phyloP scores from a whole-genome alignment of 2,888 invertebrate genomes.

The Lacanobia oleracea region DNA sequence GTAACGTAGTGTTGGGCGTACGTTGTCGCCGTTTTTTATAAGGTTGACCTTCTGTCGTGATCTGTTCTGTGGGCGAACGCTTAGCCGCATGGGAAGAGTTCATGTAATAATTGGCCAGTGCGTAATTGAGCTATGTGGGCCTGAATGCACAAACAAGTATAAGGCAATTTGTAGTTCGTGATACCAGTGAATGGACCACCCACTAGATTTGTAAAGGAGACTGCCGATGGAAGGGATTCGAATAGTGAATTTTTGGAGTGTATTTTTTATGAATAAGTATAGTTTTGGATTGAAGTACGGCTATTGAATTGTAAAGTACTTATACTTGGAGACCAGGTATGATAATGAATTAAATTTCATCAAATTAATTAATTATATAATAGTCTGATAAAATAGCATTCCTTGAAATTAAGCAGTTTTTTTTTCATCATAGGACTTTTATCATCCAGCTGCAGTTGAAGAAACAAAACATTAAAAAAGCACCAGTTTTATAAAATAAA shows the following conservation, averaged over 20 bases:
- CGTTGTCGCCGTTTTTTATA: not conserved
- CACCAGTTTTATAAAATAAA: not conserved
- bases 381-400: no score
- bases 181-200: slow-evolving; percentile 78
- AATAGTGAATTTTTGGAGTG: not conserved
- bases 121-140: slow-evolving; percentile 81
- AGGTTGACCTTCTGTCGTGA: not conserved
- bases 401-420: no score
- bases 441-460: not conserved
- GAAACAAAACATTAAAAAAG: no score
- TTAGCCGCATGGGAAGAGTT: slow-evolving; percentile 78
- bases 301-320: slow-evolving; percentile 1
- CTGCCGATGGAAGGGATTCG: slow-evolving; percentile 39
- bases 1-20: not conserved
- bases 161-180: slow-evolving; percentile 79
- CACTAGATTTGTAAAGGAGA: slow-evolving; percentile 68
- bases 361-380: no score
- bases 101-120: slow-evolving; percentile 79
- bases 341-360: no score
- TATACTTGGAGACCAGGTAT: not conserved
- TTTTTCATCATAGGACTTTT: not conserved
- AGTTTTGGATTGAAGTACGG: slow-evolving; percentile 2
- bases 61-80: slow-evolving; percentile 4
- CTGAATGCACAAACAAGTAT: slow-evolving; percentile 76
- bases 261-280: not conserved